Percentiles rank a stretch among this genome's conserved stretches.
These are phyloP conservation scores for Piprites chloris DNA, from an alignment of 2,113 vertebrate species.

Conservation along the genomic window DNA sequence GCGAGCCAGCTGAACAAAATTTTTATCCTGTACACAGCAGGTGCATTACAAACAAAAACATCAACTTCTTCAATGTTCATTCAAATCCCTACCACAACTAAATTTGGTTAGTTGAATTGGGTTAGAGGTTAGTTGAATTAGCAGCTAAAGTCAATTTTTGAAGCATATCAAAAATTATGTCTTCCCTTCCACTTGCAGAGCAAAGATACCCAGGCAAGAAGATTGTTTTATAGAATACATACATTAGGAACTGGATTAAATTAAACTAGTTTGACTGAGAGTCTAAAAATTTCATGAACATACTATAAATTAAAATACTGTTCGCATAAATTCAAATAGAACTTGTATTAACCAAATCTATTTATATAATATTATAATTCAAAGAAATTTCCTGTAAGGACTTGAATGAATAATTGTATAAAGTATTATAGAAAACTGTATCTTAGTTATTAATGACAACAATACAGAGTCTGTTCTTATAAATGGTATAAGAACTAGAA, in stretches of 20 bases:
- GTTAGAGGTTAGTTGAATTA: not conserved
- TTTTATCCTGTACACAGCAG: not conserved
- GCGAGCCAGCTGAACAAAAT: not conserved
- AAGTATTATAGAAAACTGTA: not conserved
- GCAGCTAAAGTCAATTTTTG: not conserved
- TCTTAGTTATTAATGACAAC: not conserved
- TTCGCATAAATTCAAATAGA: not conserved
- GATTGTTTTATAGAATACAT: not conserved
- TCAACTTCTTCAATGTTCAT: fast-evolving
- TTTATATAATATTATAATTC: not conserved
- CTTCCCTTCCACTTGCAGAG: not conserved
- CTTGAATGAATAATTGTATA: not conserved
- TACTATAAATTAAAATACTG: not conserved
- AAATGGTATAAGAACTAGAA: not conserved
- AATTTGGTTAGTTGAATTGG: not conserved
- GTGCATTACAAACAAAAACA: not conserved
- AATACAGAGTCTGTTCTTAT: not conserved
- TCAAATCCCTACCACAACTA: not conserved
- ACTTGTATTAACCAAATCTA: not conserved
- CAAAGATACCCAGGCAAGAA: not conserved
- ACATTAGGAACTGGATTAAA: not conserved
- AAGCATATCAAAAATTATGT: not conserved
- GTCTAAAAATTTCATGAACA: not conserved
- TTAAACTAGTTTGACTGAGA: not conserved
- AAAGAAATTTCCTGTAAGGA: not conserved